Conservation (phyloP, 2,113 vertebrate genomes). For the Ceratotherium simum region DNA sequence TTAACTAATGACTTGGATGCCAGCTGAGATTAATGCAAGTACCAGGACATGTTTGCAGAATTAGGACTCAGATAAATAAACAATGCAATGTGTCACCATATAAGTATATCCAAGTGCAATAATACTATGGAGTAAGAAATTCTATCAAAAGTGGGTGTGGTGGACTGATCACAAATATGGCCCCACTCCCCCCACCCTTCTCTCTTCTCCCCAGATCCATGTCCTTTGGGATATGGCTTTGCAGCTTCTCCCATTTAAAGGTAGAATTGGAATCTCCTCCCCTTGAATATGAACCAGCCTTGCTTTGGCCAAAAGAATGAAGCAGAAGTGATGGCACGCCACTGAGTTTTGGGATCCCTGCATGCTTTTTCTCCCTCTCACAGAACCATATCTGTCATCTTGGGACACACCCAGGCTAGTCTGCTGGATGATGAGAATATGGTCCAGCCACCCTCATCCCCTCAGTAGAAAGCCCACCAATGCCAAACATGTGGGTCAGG, state of each 20-base stretch:
- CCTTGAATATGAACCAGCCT: not conserved
- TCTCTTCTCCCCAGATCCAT: not conserved
- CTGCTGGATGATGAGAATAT: not conserved
- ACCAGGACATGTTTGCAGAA: not conserved
- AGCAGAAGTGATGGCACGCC: not conserved
- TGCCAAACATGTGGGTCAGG: not conserved
- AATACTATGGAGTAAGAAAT: fast-evolving
- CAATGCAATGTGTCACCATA: not conserved
- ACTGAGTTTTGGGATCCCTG: not conserved
- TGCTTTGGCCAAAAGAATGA: not conserved
- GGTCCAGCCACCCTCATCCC: not conserved
- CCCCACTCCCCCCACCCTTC: fast-evolving
- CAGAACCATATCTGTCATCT: too few species aligned
- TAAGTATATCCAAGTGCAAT: not conserved
- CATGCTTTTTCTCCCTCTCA: not conserved
- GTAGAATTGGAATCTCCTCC: not conserved
- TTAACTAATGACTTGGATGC: not conserved
- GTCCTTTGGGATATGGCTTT: not conserved
- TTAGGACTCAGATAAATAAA: not conserved
- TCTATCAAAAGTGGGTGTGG: too few species aligned
- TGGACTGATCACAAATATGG: fast-evolving
- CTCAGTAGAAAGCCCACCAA: not conserved
- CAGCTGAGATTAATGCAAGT: not conserved
- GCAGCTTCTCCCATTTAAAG: not conserved
- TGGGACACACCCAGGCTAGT: not conserved